Percentiles rank a stretch among this genome's conserved stretches.
Conservation (phyloP, 2,797 vertebrate species). For the Rhabdomys pumilio region DNA sequence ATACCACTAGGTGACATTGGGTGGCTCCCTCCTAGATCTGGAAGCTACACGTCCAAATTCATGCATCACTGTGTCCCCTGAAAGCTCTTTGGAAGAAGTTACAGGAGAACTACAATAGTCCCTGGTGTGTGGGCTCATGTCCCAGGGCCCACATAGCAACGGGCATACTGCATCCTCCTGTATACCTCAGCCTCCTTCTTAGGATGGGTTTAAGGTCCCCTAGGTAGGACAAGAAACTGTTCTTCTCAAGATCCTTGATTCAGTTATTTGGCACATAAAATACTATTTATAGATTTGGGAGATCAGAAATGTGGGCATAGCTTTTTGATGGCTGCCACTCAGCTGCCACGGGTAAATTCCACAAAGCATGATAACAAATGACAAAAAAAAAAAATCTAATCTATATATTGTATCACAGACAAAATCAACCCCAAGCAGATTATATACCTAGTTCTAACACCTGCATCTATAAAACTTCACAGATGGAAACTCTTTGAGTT, state of each 20-base stretch:
- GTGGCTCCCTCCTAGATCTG: neutral
- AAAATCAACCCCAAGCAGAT: constrained; percentile 39
- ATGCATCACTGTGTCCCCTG: neutral
- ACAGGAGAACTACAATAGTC: neutral
- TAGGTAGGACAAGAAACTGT: neutral
- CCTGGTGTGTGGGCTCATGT: neutral
- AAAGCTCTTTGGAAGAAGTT: constrained; percentile 19
- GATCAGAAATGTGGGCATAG: neutral
- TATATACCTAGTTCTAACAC: constrained; percentile 30
- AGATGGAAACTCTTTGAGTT: neutral
- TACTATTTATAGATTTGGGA: neutral
- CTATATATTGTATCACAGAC: neutral
- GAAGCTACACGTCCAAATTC: neutral
- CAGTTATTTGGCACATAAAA: constrained; percentile 16
- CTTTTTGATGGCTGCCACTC: neutral
- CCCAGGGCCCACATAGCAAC: neutral
- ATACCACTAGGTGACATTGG: neutral
- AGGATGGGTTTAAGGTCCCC: neutral
- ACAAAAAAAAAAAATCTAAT: neutral
- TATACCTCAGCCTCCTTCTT: neutral
- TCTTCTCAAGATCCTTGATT: neutral
- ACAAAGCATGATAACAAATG: neutral
- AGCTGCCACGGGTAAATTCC: neutral
- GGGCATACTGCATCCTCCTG: neutral
- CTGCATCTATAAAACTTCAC: constrained; percentile 29